Evolutionary conservation across 2,113 vertebrate species (phyloP), one percentile per base, ranked within the genome.

Genomic region (Motacilla tschutschensis): DNA sequence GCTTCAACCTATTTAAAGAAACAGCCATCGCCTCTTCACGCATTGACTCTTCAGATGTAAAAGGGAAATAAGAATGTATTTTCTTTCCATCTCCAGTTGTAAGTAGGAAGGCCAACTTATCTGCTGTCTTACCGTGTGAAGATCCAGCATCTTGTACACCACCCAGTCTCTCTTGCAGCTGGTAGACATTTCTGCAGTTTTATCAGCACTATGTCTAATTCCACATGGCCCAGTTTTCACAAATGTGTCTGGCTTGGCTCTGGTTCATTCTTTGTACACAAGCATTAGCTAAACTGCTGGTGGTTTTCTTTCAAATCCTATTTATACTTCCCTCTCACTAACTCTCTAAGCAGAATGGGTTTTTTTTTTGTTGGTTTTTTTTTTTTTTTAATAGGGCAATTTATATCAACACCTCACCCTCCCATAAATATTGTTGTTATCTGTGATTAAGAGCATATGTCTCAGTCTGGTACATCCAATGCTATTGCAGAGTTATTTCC

Each of bases 391-490:
- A 26, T 47, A 54, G 36, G 86, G 47, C 36, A 73, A 85, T 94
- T 92, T 92, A 59, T 77, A 87, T 83, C 73, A 87, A 71, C 82
- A 87, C 57, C 22, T 53, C 69, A 53, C 57, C 18, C 48, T 92
- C 53, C 41, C 60, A 83, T 79, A 91, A 91, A 92, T 85, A 83
- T 41, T 74, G 64, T 41, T 90, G 60, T 80, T 85, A 78, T 91
- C 65, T 80, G 53, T 93, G 73, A 93, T 93, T 87, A 90, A 87
- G 54, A 93, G 65, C 91, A 63, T 78, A 89, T 89, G 89, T 71
- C 38, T 91, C 72, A 58, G 40, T 70, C 73, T 94, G 48, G 51
- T 85, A 40, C 57, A 77, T 38, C 44, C 57, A 80, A 15, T 85
- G 33, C 44, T 67, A 28, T 74, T 83, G 35, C 57, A 80, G 60